Evolutionary conservation across 2,113 vertebrate genomes (phyloP).

Genomic region (Pica pica): DNA sequence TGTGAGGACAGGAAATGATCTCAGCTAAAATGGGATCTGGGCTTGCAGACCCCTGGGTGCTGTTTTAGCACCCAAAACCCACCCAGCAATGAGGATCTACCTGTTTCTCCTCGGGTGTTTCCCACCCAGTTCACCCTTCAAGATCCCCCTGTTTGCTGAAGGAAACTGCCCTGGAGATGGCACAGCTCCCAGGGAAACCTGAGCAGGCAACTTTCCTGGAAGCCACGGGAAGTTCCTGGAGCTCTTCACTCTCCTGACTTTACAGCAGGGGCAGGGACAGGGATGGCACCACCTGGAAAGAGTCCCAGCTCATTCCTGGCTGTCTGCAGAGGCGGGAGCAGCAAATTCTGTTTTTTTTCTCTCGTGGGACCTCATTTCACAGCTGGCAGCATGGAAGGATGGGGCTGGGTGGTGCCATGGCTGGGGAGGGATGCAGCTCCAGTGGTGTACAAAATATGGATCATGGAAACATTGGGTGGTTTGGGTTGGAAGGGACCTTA

Average conservation of each 20-base stretch:
- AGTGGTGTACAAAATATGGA: rapidly evolving
- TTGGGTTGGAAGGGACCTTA: neutral
- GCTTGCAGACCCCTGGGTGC: neutral
- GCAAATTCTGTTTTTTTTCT: neutral
- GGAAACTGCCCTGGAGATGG: neutral
- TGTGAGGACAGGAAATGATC: neutral
- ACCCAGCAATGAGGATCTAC: rapidly evolving
- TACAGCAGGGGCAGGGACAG: rapidly evolving
- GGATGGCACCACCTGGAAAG: neutral
- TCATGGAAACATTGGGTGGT: rapidly evolving
- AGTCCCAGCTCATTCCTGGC: no score
- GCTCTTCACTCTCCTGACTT: neutral
- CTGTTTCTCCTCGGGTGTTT: neutral
- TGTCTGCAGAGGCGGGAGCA: neutral
- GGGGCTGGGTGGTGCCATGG: neutral
- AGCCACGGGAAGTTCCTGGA: neutral
- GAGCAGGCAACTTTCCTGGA: rapidly evolving
- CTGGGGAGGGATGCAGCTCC: neutral
- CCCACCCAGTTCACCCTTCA: rapidly evolving
- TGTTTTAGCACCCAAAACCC: neutral
- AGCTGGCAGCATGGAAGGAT: neutral
- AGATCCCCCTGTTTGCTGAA: neutral
- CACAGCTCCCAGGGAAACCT: neutral
- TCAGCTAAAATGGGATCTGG: neutral
- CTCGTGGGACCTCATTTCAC: rapidly evolving